Conservation (phyloP, 1,140 invertebrate genomes). For the Archivesica marissinica region DNA sequence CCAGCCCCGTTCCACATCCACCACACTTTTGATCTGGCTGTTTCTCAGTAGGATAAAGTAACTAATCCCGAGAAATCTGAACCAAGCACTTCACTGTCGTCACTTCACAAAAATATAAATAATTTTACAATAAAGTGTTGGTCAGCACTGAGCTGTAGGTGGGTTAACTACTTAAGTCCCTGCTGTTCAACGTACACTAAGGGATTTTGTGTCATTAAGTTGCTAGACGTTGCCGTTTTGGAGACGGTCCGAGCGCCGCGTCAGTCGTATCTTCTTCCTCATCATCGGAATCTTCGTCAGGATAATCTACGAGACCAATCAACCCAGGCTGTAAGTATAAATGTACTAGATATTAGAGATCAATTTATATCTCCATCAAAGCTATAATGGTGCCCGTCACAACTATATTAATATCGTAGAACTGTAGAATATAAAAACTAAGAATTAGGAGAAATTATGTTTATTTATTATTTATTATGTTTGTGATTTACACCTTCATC, state of each 20-base stretch:
- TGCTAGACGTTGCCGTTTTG: conserved; percentile 79
- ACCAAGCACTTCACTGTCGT: conserved; percentile 27
- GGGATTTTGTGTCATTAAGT: conserved; percentile 68
- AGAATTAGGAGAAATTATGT: too few species aligned
- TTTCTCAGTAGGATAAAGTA: background rate
- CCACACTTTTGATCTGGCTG: background rate
- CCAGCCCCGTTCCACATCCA: background rate
- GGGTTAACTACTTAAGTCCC: conserved; percentile 1
- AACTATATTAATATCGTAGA: too few species aligned
- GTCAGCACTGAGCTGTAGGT: conserved; percentile 39
- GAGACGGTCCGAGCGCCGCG: conserved; percentile 73
- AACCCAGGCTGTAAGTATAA: conserved; percentile 85
- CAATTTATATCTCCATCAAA: too few species aligned
- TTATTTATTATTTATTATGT: too few species aligned
- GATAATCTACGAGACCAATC: conserved; percentile 94
- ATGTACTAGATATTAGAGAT: too few species aligned
- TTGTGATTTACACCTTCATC: too few species aligned
- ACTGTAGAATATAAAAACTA: too few species aligned
- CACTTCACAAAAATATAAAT: conserved; percentile 49
- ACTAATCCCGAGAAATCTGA: background rate
- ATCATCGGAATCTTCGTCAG: conserved; percentile 96
- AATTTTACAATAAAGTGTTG: conserved; percentile 21
- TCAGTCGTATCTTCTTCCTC: conserved; percentile 90
- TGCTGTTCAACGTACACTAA: conserved; percentile 6
- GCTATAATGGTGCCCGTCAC: too few species aligned